Conservation (phyloP, 1,140 invertebrate genomes). For the Schlechtendalia chinensis region DNA sequence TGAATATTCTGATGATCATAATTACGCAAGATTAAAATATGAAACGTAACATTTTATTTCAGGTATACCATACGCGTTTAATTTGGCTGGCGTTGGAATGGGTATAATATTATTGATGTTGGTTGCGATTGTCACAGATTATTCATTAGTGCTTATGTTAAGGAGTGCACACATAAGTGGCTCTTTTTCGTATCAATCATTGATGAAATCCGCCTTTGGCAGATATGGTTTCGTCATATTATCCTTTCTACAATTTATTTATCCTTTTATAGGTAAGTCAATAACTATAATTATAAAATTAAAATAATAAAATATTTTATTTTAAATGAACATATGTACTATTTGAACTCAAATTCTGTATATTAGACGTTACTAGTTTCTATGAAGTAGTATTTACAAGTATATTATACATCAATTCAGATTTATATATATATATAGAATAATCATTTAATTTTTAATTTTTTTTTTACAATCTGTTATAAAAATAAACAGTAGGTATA, state of each 20-base stretch:
- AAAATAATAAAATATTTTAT: too few species aligned
- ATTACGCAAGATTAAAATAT: not conserved
- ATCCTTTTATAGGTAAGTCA: conserved; percentile 81
- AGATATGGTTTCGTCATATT: conserved; percentile 75
- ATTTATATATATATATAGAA: too few species aligned
- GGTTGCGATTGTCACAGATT: conserved; percentile 79
- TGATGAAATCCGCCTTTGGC: conserved; percentile 81
- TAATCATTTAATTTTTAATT: too few species aligned
- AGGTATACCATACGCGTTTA: conserved; percentile 81
- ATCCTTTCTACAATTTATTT: conserved; percentile 77
- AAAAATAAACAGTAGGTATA: too few species aligned
- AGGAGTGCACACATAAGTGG: conserved; percentile 77
- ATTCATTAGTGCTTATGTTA: conserved; percentile 80
- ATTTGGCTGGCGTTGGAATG: conserved; percentile 76
- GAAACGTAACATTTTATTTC: conserved; percentile 52
- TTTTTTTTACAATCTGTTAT: too few species aligned
- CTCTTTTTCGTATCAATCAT: conserved; percentile 78
- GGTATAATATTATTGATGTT: conserved; percentile 72
- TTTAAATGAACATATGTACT: too few species aligned
- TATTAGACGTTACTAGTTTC: too few species aligned
- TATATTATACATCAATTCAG: too few species aligned
- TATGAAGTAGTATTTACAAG: too few species aligned
- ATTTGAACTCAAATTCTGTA: too few species aligned
- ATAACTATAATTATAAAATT: too few species aligned
- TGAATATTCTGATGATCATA: not conserved